These are phyloP conservation scores for Andrena cerasifolii DNA, from an alignment of 1,140 invertebrate genomes.

Conservation along the genomic window DNA sequence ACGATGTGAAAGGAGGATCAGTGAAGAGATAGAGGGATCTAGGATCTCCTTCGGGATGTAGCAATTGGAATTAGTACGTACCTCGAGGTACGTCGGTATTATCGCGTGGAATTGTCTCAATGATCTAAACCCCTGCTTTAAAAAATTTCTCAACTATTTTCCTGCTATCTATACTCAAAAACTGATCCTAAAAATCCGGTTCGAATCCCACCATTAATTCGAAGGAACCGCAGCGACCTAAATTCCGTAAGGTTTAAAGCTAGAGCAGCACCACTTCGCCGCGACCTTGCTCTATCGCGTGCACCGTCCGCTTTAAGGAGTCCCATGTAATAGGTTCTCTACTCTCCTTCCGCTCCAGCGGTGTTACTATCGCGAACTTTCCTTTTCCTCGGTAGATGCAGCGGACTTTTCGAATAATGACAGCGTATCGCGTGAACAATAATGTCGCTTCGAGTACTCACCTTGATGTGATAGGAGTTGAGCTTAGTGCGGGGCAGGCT, in stretches of 20 bases:
- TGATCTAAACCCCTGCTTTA: too few species aligned
- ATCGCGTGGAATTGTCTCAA: too few species aligned
- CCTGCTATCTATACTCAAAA: too few species aligned
- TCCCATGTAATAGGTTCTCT: constrained; percentile 4
- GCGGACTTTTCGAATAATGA: background rate
- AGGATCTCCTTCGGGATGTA: too few species aligned
- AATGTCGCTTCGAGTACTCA: constrained; percentile 81
- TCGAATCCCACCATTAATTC: background rate
- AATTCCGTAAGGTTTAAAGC: constrained; percentile 5
- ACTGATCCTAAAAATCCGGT: too few species aligned
- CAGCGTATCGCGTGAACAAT: background rate
- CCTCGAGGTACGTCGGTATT: too few species aligned
- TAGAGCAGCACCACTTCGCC: background rate
- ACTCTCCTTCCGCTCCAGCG: constrained; percentile 36
- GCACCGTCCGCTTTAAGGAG: constrained; percentile 41
- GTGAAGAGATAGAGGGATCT: too few species aligned
- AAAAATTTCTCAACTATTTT: too few species aligned
- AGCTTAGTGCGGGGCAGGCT: constrained; percentile 95
- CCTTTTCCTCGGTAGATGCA: too few species aligned
- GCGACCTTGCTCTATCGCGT: constrained; percentile 37
- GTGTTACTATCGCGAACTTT: constrained; percentile 33
- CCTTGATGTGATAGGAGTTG: constrained; percentile 99
- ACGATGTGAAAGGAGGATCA: background rate
- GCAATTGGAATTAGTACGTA: too few species aligned
- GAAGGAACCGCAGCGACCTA: background rate